Evolutionary conservation across 92 coral and sea anemone species (phyloP), one percentile per base, ranked within the genome.

Genomic region (Scolanthus callimorphus): DNA sequence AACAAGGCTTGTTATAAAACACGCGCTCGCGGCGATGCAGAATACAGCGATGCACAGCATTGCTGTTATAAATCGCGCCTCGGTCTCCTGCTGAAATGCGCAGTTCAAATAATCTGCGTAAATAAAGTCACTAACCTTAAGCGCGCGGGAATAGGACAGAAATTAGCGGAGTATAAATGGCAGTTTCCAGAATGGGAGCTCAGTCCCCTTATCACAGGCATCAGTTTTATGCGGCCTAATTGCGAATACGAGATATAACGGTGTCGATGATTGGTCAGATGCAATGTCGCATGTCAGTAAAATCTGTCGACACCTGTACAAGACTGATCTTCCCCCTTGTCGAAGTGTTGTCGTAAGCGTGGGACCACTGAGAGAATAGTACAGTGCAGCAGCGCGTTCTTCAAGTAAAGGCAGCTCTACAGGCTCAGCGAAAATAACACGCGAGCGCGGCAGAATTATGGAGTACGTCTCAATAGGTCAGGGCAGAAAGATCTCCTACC

Each of bases 381-480:
- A 34, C 15, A 6, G n/a, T n/a, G n/a, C n/a, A n/a, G n/a, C n/a
- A n/a, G n/a, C n/a, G n/a, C n/a, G 41, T 6, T 34, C 6, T 15
- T 34, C 41, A 34, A 15, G 6, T 20, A 17, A 21, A 15, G 45
- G n/a, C 20, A 48, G 54, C 54, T 4, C 6, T 4, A 48, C 25
- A 4, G 54, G 20, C 15, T 34, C 41, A 34, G 41, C 41, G 6
- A 34, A 15, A 15, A 34, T 6, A 34, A 26, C 55, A 10, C 29
- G 27, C 45, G 57, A 37, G 27, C 57, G 30, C 55, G 29, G 28
- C 26, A 49, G 28, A 47, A 47, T 29, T 46, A 94, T 94, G 99
- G 97, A 94, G 73, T 88, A 94, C 39, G 88, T 89, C 65, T 65
- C 82, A 25, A 81, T 92, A 26, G 88, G 90, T 9, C 90, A 65